A percentile compares a stretch with the other conserved stretches of the same genome.
phyloP scores from a whole-genome alignment of 2,113 vertebrate species.

The Columba janthina region DNA sequence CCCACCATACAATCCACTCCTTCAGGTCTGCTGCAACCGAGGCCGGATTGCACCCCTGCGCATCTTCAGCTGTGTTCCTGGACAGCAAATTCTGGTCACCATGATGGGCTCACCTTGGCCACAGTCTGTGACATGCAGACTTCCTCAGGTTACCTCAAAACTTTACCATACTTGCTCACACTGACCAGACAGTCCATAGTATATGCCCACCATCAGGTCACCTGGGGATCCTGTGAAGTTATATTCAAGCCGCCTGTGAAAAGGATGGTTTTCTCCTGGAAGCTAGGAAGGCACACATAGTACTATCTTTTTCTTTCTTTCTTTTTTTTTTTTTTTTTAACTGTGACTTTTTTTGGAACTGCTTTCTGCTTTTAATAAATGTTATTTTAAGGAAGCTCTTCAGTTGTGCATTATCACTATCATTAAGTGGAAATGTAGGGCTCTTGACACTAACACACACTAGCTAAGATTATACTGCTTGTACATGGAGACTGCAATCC shows the following conservation, averaged over 20 bases:
- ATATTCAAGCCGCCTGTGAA: background rate
- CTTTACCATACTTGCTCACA: background rate
- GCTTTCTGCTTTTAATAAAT: background rate
- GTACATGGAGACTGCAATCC: background rate
- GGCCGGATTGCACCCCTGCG: background rate
- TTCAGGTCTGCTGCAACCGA: background rate
- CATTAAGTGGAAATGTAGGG: background rate
- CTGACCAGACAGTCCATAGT: accelerated
- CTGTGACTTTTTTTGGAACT: background rate
- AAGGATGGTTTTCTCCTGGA: background rate
- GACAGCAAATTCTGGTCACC: background rate
- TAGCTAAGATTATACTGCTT: background rate
- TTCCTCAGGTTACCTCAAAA: background rate
- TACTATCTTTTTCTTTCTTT: background rate
- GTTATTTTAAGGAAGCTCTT: background rate
- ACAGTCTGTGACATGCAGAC: background rate
- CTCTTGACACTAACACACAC: background rate
- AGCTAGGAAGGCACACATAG: background rate
- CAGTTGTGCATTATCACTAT: background rate
- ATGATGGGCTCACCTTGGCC: background rate
- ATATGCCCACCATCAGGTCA: background rate
- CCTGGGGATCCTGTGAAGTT: background rate
- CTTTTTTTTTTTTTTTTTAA: too few relatives aligned
- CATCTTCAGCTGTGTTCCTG: background rate
- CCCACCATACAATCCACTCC: accelerated